Evolutionary conservation across 1,140 invertebrate species (phyloP).

Genomic region (Rhopalosiphum padi): DNA sequence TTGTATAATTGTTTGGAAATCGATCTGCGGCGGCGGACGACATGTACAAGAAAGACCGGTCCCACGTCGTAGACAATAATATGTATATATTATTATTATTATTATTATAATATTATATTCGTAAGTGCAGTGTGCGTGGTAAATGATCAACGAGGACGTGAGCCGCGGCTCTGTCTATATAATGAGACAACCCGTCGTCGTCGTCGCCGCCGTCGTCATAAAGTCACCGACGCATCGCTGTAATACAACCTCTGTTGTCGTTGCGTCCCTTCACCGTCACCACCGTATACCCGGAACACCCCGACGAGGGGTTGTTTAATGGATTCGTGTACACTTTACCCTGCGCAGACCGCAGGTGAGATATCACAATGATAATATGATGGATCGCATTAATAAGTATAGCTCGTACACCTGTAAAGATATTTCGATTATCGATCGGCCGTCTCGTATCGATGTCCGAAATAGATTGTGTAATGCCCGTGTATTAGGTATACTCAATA

Average conservation of each 20-base stretch:
- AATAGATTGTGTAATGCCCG: not conserved
- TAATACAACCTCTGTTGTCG: not conserved
- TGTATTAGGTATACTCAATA: no score
- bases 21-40: constrained; percentile 13
- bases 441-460: not conserved
- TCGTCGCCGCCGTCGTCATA: not conserved
- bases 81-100: not conserved
- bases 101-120: not conserved
- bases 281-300: no score
- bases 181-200: constrained; percentile 49
- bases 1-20: constrained; percentile 45
- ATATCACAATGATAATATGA: not conserved
- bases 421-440: not conserved
- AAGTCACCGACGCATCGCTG: not conserved
- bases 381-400: not conserved
- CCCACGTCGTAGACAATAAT: constrained; percentile 29
- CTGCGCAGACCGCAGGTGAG: not conserved
- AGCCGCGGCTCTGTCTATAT: not conserved
- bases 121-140: not conserved
- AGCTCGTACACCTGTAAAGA: not conserved
- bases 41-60: constrained; percentile 34
- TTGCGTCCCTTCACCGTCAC: not conserved
- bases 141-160: constrained; percentile 44
- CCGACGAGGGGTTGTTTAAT: not conserved
- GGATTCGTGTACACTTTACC: not conserved